Evolutionary conservation across 2,888 invertebrate genomes (phyloP), one percentile per base, ranked within the genome.

Genomic region (Acrobasis consociella): DNA sequence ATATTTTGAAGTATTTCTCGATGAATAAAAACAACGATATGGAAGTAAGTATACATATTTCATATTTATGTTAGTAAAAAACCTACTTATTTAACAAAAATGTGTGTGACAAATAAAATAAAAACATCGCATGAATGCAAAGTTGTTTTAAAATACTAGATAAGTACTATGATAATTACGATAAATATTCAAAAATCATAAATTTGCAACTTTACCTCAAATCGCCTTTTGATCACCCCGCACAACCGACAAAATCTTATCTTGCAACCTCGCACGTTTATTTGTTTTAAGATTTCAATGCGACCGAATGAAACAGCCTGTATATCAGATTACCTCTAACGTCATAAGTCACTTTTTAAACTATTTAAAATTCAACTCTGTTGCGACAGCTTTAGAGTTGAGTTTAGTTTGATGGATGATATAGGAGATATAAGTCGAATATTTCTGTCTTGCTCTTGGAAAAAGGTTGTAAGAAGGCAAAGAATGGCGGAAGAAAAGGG

Each of bases 391-490:
- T 0, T 1, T 72, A 83, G 2, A 61, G 76, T 79, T 61, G 15
- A 66, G 22, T 69, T 68, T 81, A 0, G 62, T 0, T 60, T 75
- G 74, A 0, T 0, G 1, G 5, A 5, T 13, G 13, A n/a, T 0
- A 17, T 13, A 67, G 71, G 72, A 82, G 82, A 82, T 81, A 83
- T 78, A 81, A 74, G 75, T 53, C 78, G 79, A 69, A 67, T 80
- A 72, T 75, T 73, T 67, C 76, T 66, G 78, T 83, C 82, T 80
- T 83, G 79, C 81, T 85, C 82, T 83, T 78, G 81, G 87, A 90
- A 91, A 91, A 91, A 91, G 87, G 87, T 87, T 86, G 85, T 86
- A 91, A 91, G 91, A 91, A 91, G 89, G 89, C 86, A 90, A 91
- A 92, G 91, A 91, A 92, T 88, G 86, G 89, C 78, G 83, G 82